Evolutionary conservation across 2,888 invertebrate genomes (phyloP).

Genomic region (Mesochorus sp.): DNA sequence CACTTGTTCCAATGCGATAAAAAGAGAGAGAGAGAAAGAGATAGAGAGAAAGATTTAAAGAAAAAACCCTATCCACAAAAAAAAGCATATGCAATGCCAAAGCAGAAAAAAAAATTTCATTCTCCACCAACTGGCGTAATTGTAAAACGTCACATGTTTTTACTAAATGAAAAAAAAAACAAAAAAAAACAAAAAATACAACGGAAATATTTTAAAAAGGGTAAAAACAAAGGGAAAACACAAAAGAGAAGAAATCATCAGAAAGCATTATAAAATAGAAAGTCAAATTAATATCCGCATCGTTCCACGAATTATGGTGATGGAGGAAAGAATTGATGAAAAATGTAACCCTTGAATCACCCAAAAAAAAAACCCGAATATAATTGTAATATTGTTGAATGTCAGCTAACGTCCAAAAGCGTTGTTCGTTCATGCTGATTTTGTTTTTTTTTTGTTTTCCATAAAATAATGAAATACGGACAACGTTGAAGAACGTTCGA

Average conservation of each 20-base stretch:
- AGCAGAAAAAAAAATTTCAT: conserved; percentile 38
- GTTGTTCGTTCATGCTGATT: not conserved
- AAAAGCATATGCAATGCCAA: conserved; percentile 51
- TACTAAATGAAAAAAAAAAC: conserved; percentile 24
- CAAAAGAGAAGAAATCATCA: conserved; percentile 55
- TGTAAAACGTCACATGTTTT: conserved; percentile 32
- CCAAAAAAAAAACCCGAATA: conserved; percentile 5
- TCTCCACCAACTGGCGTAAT: conserved; percentile 34
- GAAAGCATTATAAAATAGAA: conserved; percentile 65
- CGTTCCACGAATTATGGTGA: conserved; percentile 32
- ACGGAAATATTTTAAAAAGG: conserved; percentile 59
- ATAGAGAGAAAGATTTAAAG: not conserved
- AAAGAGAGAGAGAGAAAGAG: not conserved
- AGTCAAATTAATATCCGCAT: conserved; percentile 68
- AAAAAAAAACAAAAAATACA: conserved; percentile 35
- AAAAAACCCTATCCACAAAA: conserved; percentile 10
- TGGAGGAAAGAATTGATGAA: conserved; percentile 24
- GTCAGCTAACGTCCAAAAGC: conserved; percentile 18
- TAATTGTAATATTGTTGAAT: conserved; percentile 34
- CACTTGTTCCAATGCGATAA: conserved; percentile 47
- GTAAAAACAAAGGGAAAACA: conserved; percentile 34
- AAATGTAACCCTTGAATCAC: not conserved
- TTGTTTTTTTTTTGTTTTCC: not conserved
- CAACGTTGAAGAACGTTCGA: not conserved
- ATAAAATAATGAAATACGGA: not conserved